Conservation (phyloP, 2,113 vertebrate species). For the Megaleporinus macrocephalus region DNA sequence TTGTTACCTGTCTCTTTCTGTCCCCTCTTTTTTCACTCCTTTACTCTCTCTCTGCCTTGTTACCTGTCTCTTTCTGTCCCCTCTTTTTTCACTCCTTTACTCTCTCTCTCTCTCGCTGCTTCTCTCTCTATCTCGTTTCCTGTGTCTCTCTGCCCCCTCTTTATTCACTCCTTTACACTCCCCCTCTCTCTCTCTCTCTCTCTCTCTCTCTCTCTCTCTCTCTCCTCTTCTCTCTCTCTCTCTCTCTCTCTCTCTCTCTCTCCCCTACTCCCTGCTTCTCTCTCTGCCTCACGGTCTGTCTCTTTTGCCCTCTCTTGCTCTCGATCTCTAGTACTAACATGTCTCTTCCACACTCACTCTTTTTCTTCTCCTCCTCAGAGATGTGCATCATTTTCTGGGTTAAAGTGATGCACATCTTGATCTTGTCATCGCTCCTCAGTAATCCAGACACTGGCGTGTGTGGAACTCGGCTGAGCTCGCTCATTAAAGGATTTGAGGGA, state of each 20-base stretch:
- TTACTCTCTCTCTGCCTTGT: neutral
- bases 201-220: neutral
- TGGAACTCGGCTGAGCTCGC: neutral
- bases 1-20: neutral
- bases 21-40: neutral
- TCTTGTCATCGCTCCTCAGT: constrained; percentile 21
- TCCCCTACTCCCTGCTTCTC: neutral
- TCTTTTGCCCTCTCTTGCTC: neutral
- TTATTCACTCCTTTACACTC: neutral
- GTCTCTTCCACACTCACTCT: constrained; percentile 4
- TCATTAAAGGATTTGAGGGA: constrained; percentile 11
- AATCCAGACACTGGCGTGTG: constrained; percentile 9
- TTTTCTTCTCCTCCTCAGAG: neutral
- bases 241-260: neutral
- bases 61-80: neutral
- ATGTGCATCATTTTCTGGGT: too few relatives aligned
- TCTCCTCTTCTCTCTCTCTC: neutral
- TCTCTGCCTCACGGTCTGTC: neutral
- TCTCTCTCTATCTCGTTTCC: neutral
- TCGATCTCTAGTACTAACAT: constrained; percentile 8
- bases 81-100: neutral
- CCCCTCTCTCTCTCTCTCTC: neutral
- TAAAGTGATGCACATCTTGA: too few relatives aligned
- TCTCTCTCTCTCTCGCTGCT: neutral
- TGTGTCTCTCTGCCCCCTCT: neutral